These are phyloP conservation scores for Synergus umbraculus DNA, from an alignment of 2,888 invertebrate genomes.

Conservation along the genomic window DNA sequence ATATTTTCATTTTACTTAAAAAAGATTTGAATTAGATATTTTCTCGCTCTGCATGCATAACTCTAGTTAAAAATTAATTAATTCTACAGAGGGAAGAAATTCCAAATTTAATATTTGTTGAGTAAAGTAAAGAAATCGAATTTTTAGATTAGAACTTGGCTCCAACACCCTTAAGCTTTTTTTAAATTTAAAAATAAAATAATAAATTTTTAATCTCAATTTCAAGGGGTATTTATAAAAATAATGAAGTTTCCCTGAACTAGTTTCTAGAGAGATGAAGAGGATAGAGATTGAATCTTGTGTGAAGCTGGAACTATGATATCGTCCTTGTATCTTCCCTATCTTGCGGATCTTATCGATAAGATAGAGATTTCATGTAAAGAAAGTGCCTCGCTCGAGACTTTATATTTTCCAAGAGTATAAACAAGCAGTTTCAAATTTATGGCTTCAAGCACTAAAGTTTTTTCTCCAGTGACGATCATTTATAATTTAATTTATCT, in stretches of 20 bases:
- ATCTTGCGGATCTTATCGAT: conserved; percentile 56
- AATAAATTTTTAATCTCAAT: no score
- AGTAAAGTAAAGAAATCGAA: no score
- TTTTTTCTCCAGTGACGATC: not conserved
- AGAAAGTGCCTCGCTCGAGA: not conserved
- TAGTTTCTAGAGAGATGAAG: conserved; percentile 7
- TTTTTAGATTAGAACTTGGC: no score
- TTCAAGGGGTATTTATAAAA: not conserved
- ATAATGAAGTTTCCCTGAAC: conserved; percentile 28
- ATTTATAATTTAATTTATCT: not conserved
- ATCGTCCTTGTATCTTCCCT: conserved; percentile 56
- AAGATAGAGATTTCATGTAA: conserved; percentile 42
- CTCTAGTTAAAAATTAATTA: no score
- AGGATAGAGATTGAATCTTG: conserved; percentile 47
- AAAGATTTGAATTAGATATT: no score
- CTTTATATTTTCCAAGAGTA: conserved; percentile 50
- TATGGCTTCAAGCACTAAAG: conserved; percentile 46
- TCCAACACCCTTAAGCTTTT: not conserved
- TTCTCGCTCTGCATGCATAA: no score
- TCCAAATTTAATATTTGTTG: no score
- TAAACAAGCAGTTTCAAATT: conserved; percentile 38
- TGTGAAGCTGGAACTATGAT: conserved; percentile 48
- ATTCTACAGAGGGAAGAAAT: no score
- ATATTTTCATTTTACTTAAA: no score
- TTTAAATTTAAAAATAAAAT: not conserved